Percentiles rank a stretch among this genome's conserved stretches.
phyloP scores from a whole-genome alignment of 2,113 vertebrate genomes.

The Cariama cristata region DNA sequence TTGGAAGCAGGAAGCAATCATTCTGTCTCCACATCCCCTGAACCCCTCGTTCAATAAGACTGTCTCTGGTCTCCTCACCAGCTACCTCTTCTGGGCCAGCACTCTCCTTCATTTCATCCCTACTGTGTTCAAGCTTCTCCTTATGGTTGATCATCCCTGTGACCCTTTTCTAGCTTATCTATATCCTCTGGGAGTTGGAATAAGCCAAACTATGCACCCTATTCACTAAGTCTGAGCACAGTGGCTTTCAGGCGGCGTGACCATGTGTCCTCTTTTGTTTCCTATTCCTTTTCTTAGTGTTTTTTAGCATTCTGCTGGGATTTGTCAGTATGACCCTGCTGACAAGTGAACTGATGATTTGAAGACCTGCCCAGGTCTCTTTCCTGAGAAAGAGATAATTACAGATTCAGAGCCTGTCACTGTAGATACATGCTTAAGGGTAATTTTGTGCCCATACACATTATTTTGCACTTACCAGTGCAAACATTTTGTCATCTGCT shows the following conservation, averaged over 20 bases:
- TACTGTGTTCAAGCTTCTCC: neutral
- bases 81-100: neutral
- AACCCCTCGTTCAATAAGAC: neutral
- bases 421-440: neutral
- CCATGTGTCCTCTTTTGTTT: neutral
- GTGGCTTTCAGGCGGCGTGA: neutral
- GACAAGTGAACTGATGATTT: neutral
- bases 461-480: neutral
- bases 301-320: neutral
- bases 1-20: neutral
- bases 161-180: neutral
- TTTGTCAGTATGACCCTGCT: neutral
- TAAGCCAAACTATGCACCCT: neutral
- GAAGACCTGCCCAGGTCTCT: neutral
- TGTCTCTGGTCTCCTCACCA: neutral
- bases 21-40: neutral
- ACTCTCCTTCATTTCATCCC: neutral
- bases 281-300: neutral
- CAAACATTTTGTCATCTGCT: constrained; percentile 17
- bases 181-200: neutral
- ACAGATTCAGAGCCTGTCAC: neutral
- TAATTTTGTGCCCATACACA: neutral
- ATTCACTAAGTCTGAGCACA: neutral
- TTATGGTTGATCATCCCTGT: neutral
- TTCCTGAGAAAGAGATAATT: neutral